A percentile compares a stretch with the other conserved stretches of the same genome.
phyloP scores from a whole-genome alignment of 2,797 vertebrate genomes.

The Limosa lapponica region DNA sequence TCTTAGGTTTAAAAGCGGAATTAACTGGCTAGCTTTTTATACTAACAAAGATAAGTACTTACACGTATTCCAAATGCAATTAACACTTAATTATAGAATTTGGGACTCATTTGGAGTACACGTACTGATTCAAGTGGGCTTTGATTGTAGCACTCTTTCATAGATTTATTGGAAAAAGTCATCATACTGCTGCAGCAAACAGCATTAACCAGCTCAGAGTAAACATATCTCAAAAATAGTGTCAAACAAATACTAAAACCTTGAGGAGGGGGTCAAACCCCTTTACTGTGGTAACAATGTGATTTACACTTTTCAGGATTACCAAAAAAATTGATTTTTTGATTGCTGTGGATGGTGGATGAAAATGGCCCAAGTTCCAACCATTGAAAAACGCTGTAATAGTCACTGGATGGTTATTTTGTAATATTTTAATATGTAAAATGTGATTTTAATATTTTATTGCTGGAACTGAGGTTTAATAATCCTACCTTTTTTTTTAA shows the following conservation, averaged over 20 bases:
- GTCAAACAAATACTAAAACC: not conserved
- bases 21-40: not conserved
- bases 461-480: conserved; percentile 43
- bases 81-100: not conserved
- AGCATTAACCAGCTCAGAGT: not conserved
- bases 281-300: not conserved
- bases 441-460: not conserved
- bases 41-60: not conserved
- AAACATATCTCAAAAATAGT: not conserved
- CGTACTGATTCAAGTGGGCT: not conserved
- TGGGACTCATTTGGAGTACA: not conserved
- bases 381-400: not conserved
- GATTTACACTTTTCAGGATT: conserved; percentile 69
- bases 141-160: not conserved
- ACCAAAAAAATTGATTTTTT: conserved; percentile 81
- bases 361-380: not conserved
- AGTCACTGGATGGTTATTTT: conserved; percentile 40
- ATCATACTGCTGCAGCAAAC: not conserved
- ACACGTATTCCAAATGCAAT: not conserved
- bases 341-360: conserved; percentile 62
- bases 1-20: not conserved
- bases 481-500: not conserved
- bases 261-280: not conserved
- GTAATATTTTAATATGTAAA: conserved; percentile 52
- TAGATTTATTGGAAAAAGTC: not conserved